Evolutionary conservation across 2,113 vertebrate genomes (phyloP), one percentile per base, ranked within the genome.

Genomic region (Rhinoderma darwinii): DNA sequence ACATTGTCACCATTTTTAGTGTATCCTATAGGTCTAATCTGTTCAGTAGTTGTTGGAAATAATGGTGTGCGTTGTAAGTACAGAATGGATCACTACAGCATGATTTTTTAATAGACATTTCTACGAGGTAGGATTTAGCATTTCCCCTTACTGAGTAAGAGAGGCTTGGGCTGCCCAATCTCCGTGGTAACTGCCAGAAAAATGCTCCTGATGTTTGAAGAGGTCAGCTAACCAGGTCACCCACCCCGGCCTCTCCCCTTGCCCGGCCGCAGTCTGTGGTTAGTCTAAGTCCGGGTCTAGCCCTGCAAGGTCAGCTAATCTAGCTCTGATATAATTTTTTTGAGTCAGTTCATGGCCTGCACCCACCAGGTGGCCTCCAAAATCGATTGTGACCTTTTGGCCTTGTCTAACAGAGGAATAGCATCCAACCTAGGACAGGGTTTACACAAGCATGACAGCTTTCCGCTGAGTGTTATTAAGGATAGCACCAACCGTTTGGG

Each of bases 171-270:
- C 96, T 94, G 94, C 95, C 95, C 96, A 94, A 96, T 99, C 97
- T 94, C 96, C 97, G 94, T 98, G 96, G 98, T 95, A 99, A 99
- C 98, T 98, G 98, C 97, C 97, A 99, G 94, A 99, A 98, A 96
- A 98, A 98, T 99, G 96, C 96, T 95, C 96, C 96, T 98, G 96
- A 97, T 98, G 97, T 98, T 98, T 98, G 98, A 98, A 96, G 97
- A 95, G 97, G 98, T 99, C 98, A 99, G 94, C 95, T 93, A 93
- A 94, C 91, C 80, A 94, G 97, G 97, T 97, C 97, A 98, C 92
- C 95, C 94, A 91, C 95, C 93, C 95, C 93, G 95, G 94, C 95
- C 95, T 93, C 94, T 95, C 91, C 74, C 93, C 91, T 93, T 92
- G 92, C 94, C 93, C 90, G 93, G 94, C 94, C 92, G 89, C 91